Conservation (phyloP, 2,888 invertebrate species). For the Terebella lapidaria region DNA sequence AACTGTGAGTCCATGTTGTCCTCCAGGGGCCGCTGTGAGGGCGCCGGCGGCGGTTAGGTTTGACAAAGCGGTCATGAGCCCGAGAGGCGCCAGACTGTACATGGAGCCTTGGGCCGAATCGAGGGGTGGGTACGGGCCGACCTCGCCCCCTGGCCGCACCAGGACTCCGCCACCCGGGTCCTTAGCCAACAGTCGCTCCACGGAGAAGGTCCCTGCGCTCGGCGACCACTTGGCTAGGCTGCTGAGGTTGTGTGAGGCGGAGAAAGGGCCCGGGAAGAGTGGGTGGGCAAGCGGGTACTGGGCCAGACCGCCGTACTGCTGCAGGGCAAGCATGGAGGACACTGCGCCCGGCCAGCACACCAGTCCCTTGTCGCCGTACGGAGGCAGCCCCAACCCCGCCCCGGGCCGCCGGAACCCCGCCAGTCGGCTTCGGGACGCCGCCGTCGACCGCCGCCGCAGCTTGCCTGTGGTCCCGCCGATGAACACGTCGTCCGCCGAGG, state of each 20-base stretch:
- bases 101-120: neutral
- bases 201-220: neutral
- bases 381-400: neutral
- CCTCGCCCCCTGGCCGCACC: neutral
- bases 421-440: neutral
- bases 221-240: neutral
- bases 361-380: neutral
- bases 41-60: neutral
- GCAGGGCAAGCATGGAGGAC: neutral
- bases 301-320: neutral
- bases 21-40: too few relatives aligned
- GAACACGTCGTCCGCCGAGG: slow-evolving; percentile 94
- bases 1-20: too few relatives aligned
- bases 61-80: neutral
- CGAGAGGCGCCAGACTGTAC: neutral
- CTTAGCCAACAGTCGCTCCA: neutral
- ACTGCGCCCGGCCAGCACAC: neutral
- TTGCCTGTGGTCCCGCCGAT: slow-evolving; percentile 98
- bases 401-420: neutral
- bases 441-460: slow-evolving; percentile 62
- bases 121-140: neutral
- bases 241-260: neutral
- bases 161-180: neutral
- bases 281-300: neutral
- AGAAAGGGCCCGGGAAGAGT: neutral